Evolutionary conservation across 2,113 vertebrate genomes (phyloP).

Genomic region (Pedionomus torquatus): DNA sequence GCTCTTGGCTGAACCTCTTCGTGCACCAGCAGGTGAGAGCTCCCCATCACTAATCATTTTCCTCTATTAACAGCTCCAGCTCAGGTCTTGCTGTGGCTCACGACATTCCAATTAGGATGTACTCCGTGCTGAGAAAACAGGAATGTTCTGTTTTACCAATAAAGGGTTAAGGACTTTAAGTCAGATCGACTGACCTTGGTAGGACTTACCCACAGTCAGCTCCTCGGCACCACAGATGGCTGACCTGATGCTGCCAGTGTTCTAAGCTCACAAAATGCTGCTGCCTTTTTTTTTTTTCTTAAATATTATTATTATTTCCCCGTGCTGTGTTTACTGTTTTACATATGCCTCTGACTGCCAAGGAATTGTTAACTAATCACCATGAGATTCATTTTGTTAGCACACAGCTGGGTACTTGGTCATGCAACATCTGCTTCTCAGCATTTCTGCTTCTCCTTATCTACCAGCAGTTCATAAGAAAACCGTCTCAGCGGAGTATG

Average conservation of each 20-base stretch:
- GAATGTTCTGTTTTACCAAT: background rate
- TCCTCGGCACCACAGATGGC: slow-evolving; percentile 68
- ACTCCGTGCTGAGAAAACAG: background rate
- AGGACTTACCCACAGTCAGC: slow-evolving; percentile 65
- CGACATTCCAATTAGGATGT: accelerated
- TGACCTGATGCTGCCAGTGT: slow-evolving; percentile 60
- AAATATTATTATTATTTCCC: slow-evolving; percentile 44
- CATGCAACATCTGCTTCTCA: slow-evolving; percentile 79
- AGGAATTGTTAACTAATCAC: slow-evolving; percentile 81
- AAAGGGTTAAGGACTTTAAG: slow-evolving; percentile 38
- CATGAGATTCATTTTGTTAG: slow-evolving; percentile 76
- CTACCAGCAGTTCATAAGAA: slow-evolving; percentile 1
- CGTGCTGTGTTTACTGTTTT: slow-evolving; percentile 68
- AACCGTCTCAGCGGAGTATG: background rate
- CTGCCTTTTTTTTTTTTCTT: background rate
- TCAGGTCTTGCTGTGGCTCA: background rate
- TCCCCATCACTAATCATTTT: background rate
- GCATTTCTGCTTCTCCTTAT: slow-evolving; percentile 70
- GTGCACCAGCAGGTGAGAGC: background rate
- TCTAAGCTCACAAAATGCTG: slow-evolving; percentile 55
- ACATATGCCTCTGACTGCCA: slow-evolving; percentile 75
- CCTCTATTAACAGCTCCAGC: background rate
- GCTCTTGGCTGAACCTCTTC: background rate
- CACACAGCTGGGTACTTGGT: slow-evolving; percentile 81
- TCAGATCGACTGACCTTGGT: slow-evolving; percentile 46